Percentiles rank a stretch among this genome's conserved stretches.
phyloP scores from a whole-genome alignment of 2,888 invertebrate genomes.

The Aromia moschata region DNA sequence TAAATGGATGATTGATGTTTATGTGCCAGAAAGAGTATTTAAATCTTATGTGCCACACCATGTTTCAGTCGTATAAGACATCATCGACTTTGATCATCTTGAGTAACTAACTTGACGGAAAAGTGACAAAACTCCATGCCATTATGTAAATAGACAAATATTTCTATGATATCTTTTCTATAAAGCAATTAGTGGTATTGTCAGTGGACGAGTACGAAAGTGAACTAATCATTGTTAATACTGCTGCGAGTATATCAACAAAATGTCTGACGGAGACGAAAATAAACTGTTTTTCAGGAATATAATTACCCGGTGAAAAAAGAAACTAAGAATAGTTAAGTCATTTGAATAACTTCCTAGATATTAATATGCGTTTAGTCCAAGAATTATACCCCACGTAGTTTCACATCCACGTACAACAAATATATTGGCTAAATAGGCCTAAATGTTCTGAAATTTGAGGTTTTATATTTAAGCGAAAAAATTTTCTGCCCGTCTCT shows the following conservation, averaged over 20 bases:
- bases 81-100: neutral
- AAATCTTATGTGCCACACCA: neutral
- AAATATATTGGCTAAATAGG: too few relatives aligned
- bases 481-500: too few relatives aligned
- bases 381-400: too few relatives aligned
- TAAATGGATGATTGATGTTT: neutral
- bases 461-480: too few relatives aligned
- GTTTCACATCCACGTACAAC: too few relatives aligned
- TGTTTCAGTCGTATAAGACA: neutral
- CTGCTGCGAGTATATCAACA: neutral
- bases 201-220: constrained; percentile 1
- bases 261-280: constrained; percentile 2
- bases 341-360: neutral
- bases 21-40: neutral
- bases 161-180: neutral
- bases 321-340: constrained; percentile 7
- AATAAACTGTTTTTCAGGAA: constrained; percentile 14
- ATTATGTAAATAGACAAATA: neutral
- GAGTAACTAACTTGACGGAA: neutral
- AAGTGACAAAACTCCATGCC: neutral
- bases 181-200: constrained; percentile 13
- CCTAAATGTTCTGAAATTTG: too few relatives aligned
- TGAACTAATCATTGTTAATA: constrained; percentile 8
- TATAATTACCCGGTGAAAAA: constrained; percentile 12
- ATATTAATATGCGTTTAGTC: neutral